Evolutionary conservation across 2,888 invertebrate genomes (phyloP).

Genomic region (Melanostoma mellinum): DNA sequence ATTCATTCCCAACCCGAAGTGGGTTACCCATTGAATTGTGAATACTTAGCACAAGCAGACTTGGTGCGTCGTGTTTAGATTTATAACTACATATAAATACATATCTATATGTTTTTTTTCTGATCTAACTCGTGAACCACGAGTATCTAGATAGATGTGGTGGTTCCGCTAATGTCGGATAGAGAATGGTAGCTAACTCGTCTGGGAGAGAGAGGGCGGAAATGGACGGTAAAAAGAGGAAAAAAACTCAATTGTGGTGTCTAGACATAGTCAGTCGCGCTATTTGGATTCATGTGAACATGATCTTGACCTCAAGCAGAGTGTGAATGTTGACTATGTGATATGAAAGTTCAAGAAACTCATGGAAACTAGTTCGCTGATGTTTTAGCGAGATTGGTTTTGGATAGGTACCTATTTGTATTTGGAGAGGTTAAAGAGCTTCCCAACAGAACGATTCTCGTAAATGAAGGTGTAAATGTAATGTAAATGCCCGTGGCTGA

Average conservation of each 20-base stretch:
- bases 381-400: no score
- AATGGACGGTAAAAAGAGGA: not conserved
- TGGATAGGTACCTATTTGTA: no score
- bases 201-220: not conserved
- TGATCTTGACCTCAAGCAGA: slow-evolving; percentile 56
- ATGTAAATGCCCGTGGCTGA: no score
- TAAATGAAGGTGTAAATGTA: no score
- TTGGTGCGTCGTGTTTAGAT: slow-evolving; percentile 17
- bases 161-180: slow-evolving; percentile 12
- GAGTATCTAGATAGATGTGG: slow-evolving; percentile 41
- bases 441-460: no score
- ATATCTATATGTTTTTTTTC: slow-evolving; percentile 12
- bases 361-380: not conserved
- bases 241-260: slow-evolving; percentile 35
- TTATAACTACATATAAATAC: slow-evolving; percentile 5
- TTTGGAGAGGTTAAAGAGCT: no score
- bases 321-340: not conserved
- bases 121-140: slow-evolving; percentile 65
- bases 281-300: slow-evolving; percentile 34
- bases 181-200: not conserved
- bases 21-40: slow-evolving; percentile 38
- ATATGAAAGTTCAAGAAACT: not conserved
- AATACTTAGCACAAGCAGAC: slow-evolving; percentile 24
- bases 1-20: slow-evolving; percentile 17
- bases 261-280: slow-evolving; percentile 46